Percentiles rank a stretch among this genome's conserved stretches.
phyloP scores from a whole-genome alignment of 2,113 vertebrate species.

The Phainopepla nitens region DNA sequence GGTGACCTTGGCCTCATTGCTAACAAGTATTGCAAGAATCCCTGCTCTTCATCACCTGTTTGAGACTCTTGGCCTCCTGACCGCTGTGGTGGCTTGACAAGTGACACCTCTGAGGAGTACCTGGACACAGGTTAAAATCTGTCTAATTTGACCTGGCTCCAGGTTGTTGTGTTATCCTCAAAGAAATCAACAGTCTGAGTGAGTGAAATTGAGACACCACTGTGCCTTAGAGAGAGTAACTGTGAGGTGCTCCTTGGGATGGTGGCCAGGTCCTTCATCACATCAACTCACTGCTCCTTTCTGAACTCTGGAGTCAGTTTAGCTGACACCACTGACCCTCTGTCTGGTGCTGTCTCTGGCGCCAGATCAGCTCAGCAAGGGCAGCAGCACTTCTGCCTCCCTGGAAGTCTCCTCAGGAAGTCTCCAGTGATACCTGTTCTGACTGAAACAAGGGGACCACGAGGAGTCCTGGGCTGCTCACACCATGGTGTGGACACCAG shows the following conservation, averaged over 20 bases:
- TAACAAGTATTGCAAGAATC: background rate
- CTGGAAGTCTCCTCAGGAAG: background rate
- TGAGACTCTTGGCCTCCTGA: background rate
- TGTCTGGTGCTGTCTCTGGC: background rate
- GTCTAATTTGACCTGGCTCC: background rate
- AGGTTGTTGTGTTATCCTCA: background rate
- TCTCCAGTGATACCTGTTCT: background rate
- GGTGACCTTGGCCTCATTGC: background rate
- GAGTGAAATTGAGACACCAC: background rate
- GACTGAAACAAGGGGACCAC: background rate
- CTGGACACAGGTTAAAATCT: background rate
- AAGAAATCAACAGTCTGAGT: background rate
- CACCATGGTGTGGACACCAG: background rate
- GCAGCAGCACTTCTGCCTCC: background rate
- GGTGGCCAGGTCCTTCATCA: background rate
- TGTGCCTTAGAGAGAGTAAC: background rate
- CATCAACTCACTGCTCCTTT: background rate
- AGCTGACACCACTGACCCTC: background rate
- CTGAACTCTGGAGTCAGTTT: background rate
- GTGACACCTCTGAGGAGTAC: background rate
- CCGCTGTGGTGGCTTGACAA: background rate
- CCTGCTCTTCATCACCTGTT: background rate
- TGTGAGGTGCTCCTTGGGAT: background rate
- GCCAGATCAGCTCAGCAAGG: background rate
- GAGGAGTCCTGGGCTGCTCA: background rate